These are phyloP conservation scores for Nyctibius grandis DNA, from an alignment of 2,797 vertebrate genomes.

Conservation along the genomic window DNA sequence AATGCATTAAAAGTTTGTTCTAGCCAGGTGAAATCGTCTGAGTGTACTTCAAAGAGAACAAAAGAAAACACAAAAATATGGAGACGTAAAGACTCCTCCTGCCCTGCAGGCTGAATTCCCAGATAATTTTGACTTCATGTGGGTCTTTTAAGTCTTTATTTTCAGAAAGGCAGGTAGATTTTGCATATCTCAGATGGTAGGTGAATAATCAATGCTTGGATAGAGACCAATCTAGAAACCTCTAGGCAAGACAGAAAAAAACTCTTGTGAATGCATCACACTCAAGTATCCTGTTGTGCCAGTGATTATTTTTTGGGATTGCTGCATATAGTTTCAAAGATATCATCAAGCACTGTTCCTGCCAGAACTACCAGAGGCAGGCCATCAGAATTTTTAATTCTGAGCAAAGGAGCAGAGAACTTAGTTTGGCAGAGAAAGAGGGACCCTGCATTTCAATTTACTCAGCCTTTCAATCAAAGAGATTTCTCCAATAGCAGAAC, in stretches of 20 bases:
- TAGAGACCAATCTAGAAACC: background rate
- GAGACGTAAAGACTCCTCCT: background rate
- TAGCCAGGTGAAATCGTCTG: background rate
- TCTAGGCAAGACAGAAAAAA: background rate
- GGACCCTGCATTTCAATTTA: slow-evolving; percentile 4
- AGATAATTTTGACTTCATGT: background rate
- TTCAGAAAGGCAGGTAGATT: background rate
- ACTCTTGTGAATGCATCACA: background rate
- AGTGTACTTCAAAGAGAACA: background rate
- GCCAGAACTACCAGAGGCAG: background rate
- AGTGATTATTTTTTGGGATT: background rate
- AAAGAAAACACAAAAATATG: background rate
- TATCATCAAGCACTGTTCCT: slow-evolving; percentile 29
- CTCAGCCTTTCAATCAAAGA: slow-evolving; percentile 44
- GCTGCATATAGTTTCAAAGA: slow-evolving; percentile 46
- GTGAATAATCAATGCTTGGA: background rate
- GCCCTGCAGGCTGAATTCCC: background rate
- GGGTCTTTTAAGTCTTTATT: background rate
- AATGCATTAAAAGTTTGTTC: slow-evolving; percentile 6
- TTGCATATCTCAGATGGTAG: background rate
- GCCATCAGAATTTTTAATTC: background rate
- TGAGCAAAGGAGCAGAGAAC: background rate
- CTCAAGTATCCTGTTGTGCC: background rate
- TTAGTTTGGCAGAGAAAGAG: background rate
- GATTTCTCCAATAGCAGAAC: slow-evolving; percentile 20